A percentile compares a stretch with the other conserved stretches of the same genome.
Conservation (phyloP, 2,888 invertebrate genomes). For the Seira ritae region DNA sequence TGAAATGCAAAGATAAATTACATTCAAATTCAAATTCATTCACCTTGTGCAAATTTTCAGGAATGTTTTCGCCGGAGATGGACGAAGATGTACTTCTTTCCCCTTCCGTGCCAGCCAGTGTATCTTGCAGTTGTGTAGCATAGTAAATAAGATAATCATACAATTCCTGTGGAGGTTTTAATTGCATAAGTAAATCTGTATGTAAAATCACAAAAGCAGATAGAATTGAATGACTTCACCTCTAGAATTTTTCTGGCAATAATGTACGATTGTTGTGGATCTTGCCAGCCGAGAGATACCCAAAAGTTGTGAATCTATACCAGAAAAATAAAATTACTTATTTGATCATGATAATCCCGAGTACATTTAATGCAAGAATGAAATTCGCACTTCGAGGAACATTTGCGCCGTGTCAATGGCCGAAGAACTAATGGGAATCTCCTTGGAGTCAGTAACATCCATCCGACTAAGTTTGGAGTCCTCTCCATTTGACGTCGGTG, state of each 20-base stretch:
- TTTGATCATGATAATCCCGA: background rate
- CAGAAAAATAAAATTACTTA: no score
- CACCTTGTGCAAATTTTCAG: slow-evolving; percentile 27
- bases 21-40: no score
- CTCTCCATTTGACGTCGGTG: background rate
- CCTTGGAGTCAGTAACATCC: slow-evolving; percentile 15
- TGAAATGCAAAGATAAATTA: no score
- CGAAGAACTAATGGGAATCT: slow-evolving; percentile 54
- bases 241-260: slow-evolving; percentile 59
- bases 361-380: background rate
- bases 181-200: slow-evolving; percentile 4
- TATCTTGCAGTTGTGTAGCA: slow-evolving; percentile 28
- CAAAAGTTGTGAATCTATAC: slow-evolving; percentile 60
- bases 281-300: slow-evolving; percentile 50
- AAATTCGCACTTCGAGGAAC: slow-evolving; percentile 43
- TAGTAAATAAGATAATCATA: slow-evolving; percentile 51
- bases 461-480: slow-evolving; percentile 29
- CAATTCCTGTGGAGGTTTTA: no score
- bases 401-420: slow-evolving; percentile 56
- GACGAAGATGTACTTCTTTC: no score
- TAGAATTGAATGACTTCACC: slow-evolving; percentile 18
- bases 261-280: slow-evolving; percentile 40
- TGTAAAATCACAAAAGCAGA: background rate
- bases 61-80: background rate
- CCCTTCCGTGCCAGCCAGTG: background rate